Conservation (phyloP, 2,797 vertebrate genomes). For the Odontamblyopus rebecca region DNA sequence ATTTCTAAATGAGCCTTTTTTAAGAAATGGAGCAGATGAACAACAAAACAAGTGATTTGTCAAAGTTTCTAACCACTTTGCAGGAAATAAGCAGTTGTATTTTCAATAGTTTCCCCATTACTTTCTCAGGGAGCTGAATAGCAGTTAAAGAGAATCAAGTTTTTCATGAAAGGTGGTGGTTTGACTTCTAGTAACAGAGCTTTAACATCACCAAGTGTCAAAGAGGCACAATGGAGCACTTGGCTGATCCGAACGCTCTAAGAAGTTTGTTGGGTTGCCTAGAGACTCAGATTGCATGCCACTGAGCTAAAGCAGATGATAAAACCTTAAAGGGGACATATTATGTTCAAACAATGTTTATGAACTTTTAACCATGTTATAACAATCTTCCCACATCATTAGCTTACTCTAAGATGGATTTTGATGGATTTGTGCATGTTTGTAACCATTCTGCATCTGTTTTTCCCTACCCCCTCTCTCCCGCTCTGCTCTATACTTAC, state of each 20-base stretch:
- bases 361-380: too few relatives aligned
- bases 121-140: slow-evolving; percentile 27
- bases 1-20: not conserved
- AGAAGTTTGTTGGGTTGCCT: not conserved
- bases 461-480: too few relatives aligned
- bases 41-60: slow-evolving; percentile 17
- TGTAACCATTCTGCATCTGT: too few relatives aligned
- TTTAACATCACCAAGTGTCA: slow-evolving; percentile 8
- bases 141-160: slow-evolving; percentile 17
- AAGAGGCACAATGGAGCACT: too few relatives aligned
- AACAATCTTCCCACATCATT: too few relatives aligned
- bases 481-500: too few relatives aligned
- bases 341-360: too few relatives aligned
- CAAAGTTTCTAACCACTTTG: slow-evolving; percentile 35
- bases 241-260: slow-evolving; percentile 5
- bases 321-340: too few relatives aligned
- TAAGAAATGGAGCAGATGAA: not conserved
- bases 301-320: too few relatives aligned
- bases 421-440: too few relatives aligned
- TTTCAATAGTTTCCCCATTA: slow-evolving; percentile 44
- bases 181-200: slow-evolving; percentile 2
- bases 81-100: slow-evolving; percentile 30
- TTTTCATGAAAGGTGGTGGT: slow-evolving; percentile 26
- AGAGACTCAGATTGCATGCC: too few relatives aligned
- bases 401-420: too few relatives aligned